A percentile compares a stretch with the other conserved stretches of the same genome.
Conservation (phyloP, 92 coral and sea anemone genomes). For the Micromussa lordhowensis region DNA sequence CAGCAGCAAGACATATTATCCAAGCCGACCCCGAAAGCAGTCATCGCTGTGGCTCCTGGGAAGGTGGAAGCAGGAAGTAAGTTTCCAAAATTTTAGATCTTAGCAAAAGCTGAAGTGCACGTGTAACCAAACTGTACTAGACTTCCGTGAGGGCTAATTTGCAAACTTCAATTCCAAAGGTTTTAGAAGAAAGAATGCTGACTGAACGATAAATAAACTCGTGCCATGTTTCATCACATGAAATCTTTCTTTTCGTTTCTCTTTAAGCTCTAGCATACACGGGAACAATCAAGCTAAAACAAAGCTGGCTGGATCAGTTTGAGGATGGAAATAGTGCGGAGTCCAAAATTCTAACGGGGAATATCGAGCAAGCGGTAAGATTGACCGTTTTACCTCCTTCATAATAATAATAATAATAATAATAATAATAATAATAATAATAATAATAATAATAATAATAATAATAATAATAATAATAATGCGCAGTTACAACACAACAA, state of each 20-base stretch:
- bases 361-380: conserved; percentile 96
- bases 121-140: neutral
- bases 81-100: neutral
- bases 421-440: too few relatives aligned
- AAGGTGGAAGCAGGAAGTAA: conserved; percentile 79
- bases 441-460: too few relatives aligned
- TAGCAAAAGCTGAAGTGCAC: too few relatives aligned
- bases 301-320: conserved; percentile 92
- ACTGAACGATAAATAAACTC: neutral
- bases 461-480: too few relatives aligned
- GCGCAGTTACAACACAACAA: too few relatives aligned
- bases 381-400: too few relatives aligned
- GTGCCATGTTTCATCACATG: too few relatives aligned
- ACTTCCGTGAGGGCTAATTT: too few relatives aligned
- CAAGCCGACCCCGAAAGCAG: conserved; percentile 37
- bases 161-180: too few relatives aligned
- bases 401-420: too few relatives aligned
- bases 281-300: conserved; percentile 85
- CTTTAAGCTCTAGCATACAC: conserved; percentile 72
- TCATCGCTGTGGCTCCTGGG: conserved; percentile 42
- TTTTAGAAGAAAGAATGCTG: too few relatives aligned
- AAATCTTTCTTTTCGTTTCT: neutral
- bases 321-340: conserved; percentile 72
- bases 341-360: conserved; percentile 90
- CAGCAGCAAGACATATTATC: conserved; percentile 67